Conservation (phyloP, 2,888 invertebrate genomes). For the Cephus pygmeus region DNA sequence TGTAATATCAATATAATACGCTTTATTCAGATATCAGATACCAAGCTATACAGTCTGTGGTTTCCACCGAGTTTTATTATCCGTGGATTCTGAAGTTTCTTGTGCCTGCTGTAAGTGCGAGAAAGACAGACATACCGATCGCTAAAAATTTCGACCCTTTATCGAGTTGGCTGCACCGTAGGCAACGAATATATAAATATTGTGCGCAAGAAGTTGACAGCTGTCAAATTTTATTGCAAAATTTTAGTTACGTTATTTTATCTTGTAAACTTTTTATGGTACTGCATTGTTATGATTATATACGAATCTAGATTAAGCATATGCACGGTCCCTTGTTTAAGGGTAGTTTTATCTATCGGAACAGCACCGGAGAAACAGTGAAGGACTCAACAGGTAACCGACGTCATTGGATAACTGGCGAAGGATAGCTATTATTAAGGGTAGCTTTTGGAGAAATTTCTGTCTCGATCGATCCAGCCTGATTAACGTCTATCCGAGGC, state of each 20-base stretch:
- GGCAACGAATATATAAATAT: background rate
- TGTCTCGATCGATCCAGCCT: background rate
- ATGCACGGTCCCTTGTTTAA: background rate
- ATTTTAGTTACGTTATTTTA: background rate
- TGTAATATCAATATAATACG: background rate
- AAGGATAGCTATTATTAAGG: background rate
- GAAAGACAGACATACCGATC: background rate
- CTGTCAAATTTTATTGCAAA: background rate
- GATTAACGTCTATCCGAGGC: background rate
- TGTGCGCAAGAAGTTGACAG: background rate
- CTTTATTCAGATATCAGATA: background rate
- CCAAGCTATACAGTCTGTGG: background rate
- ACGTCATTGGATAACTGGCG: background rate
- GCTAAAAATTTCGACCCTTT: background rate
- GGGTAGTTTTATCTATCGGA: background rate
- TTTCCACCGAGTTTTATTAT: background rate
- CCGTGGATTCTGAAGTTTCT: background rate
- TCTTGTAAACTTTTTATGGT: background rate
- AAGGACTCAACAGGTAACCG: background rate
- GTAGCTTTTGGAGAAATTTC: background rate
- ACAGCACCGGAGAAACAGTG: background rate
- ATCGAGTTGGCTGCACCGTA: background rate
- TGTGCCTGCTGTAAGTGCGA: background rate
- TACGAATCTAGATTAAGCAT: constrained; percentile 5
- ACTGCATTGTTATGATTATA: background rate